Conservation (phyloP, 2,888 invertebrate species). For the Dynastes hyllus region DNA sequence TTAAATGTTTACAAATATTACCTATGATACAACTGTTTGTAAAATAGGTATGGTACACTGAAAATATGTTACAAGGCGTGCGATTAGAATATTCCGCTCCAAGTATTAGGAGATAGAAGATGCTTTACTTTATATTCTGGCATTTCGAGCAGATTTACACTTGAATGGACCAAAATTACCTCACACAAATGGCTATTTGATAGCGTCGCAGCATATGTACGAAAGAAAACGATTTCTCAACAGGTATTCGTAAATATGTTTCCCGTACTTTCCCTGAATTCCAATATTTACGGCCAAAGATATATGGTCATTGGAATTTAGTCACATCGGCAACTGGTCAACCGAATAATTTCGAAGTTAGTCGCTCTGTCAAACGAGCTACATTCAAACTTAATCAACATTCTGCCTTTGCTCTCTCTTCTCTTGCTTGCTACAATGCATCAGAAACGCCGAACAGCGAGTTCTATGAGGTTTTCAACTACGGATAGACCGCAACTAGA, state of each 20-base stretch:
- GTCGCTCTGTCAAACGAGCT: conserved; percentile 39
- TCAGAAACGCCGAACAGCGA: conserved; percentile 22
- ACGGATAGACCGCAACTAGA: conserved; percentile 29
- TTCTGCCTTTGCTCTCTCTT: conserved; percentile 18
- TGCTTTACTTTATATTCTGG: no score
- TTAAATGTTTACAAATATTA: no score
- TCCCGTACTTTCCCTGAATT: conserved; percentile 14
- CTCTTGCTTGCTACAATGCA: conserved; percentile 24
- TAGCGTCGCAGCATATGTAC: neutral
- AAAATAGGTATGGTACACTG: no score
- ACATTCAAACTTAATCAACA: conserved; percentile 45
- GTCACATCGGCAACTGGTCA: conserved; percentile 37
- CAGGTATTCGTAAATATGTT: conserved; percentile 10
- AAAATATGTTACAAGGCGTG: neutral
- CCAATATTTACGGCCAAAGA: conserved; percentile 14
- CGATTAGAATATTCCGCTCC: neutral
- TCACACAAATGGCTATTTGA: neutral
- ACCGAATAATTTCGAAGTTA: conserved; percentile 42
- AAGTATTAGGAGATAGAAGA: no score
- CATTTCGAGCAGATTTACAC: conserved; percentile 8
- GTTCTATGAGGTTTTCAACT: conserved; percentile 19
- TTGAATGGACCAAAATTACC: conserved; percentile 14
- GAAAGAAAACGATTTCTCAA: conserved; percentile 10
- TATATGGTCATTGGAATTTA: conserved; percentile 19
- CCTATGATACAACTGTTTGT: no score